Base-by-base conservation (phyloP, 1,140 invertebrate genomes). In the Monochamus saltuarius region DNA sequence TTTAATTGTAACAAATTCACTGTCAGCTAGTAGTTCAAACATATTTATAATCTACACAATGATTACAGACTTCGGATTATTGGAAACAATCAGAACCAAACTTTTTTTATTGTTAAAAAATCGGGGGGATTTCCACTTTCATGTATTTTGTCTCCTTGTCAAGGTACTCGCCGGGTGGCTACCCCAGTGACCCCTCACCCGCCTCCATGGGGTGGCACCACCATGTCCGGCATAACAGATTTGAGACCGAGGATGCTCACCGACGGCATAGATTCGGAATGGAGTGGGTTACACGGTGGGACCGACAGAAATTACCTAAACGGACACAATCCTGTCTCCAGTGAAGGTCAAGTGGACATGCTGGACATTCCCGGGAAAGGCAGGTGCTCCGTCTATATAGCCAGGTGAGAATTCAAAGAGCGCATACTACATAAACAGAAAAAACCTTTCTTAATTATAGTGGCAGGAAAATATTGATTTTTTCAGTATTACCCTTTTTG, bases 321-420 rank as follows among this genome's bases (percentile, higher is more conserved):
- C 61, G 82, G 81, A 13, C 74, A 75, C 29, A 60, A 68, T 22
- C 62, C n/a, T 71, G 74, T 43, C 7, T 58, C 75, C 2, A 50
- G 78, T 6, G 86, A 87, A 51, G 83, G 79, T 42, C 87, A 88
- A 72, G 89, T 92, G 36, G 94, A 97, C 71, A 93, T 94, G 89
- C 80, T 96, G 68, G 93, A 97, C 69, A 93, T 96, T 69, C 93
- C 94, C 11, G 92, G 92, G 45, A 93, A 94, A 76, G 94, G 94
- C 19, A 83, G 90, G 52, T 96, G 94, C 79, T 93, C 92, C 73
- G 92, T 96, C 56, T 96, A 93, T 76, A 93, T 95, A 51, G 92
- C 94, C 13, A 82, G 83, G 82, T 83, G 68, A 59, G 59, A 53
- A 29, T n/a, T 47, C 7, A 14, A 55, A 11, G 2, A 49, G 19